Evolutionary conservation across 2,888 invertebrate species (phyloP).

Genomic region (Erebia epiphron): DNA sequence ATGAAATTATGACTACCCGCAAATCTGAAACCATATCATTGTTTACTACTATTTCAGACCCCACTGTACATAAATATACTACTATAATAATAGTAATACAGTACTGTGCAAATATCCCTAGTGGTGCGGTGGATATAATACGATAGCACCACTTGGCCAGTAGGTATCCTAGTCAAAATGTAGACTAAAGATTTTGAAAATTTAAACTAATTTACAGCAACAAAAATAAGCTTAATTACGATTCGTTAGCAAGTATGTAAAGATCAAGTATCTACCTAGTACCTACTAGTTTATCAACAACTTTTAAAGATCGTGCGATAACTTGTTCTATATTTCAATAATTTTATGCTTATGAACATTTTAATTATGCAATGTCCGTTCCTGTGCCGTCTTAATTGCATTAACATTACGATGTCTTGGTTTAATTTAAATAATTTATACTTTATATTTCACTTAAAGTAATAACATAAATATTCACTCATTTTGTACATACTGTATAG

Average conservation of each 20-base stretch:
- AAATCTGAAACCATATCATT: too few relatives aligned
- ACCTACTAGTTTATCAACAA: neutral
- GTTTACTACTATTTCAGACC: too few relatives aligned
- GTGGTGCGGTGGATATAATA: too few relatives aligned
- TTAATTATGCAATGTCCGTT: constrained; percentile 21
- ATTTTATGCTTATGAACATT: constrained; percentile 23
- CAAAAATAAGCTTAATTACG: too few relatives aligned
- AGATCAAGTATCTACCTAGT: constrained; percentile 3
- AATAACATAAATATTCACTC: constrained; percentile 6
- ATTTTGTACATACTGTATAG: neutral
- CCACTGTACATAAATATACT: too few relatives aligned
- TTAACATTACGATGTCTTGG: constrained; percentile 15
- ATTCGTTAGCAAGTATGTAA: neutral
- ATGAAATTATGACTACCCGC: too few relatives aligned
- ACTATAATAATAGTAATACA: too few relatives aligned
- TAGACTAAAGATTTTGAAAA: too few relatives aligned
- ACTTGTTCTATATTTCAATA: constrained; percentile 19
- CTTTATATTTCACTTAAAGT: constrained; percentile 8
- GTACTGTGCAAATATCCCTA: too few relatives aligned
- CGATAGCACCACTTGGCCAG: too few relatives aligned
- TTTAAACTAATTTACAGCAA: too few relatives aligned
- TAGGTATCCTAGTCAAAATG: too few relatives aligned
- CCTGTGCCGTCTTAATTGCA: constrained; percentile 13
- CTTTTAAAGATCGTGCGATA: constrained; percentile 15
- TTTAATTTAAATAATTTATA: constrained; percentile 16